Conservation (phyloP, 2,888 invertebrate genomes). For the Scaptomyza caliginosa region DNA sequence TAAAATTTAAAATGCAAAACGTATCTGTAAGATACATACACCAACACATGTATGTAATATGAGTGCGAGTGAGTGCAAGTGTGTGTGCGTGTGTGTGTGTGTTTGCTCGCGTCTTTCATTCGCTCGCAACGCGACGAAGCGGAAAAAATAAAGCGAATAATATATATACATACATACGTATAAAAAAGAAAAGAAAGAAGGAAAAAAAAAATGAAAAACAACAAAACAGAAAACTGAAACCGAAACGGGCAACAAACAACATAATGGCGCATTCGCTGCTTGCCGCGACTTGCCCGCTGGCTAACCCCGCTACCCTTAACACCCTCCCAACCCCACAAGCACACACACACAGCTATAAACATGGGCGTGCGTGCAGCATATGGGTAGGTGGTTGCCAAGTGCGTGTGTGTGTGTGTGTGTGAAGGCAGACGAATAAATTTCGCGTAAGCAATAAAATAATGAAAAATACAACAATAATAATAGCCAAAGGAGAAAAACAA, state of each 20-base stretch:
- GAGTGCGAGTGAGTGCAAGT: conserved; percentile 32
- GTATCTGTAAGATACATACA: conserved; percentile 59
- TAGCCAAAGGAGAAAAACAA: conserved; percentile 19
- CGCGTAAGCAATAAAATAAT: conserved; percentile 74
- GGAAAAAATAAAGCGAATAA: conserved; percentile 79
- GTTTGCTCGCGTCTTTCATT: conserved; percentile 68
- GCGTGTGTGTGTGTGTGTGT: conserved; percentile 15
- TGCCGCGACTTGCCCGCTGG: conserved; percentile 52
- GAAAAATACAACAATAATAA: conserved; percentile 17
- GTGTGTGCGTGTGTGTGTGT: conserved; percentile 5
- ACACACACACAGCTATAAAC: conserved; percentile 5
- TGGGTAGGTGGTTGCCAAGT: conserved; percentile 6
- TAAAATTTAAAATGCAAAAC: conserved; percentile 77
- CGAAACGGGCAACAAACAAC: conserved; percentile 64
- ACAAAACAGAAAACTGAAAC: conserved; percentile 61
- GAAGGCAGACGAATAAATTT: conserved; percentile 62
- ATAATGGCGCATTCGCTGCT: conserved; percentile 68
- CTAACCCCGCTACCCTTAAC: conserved; percentile 4
- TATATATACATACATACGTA: conserved; percentile 48
- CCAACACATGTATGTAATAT: conserved; percentile 21
- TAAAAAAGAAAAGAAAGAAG: conserved; percentile 21
- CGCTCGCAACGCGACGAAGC: conserved; percentile 77
- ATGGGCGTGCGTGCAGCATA: conserved; percentile 60
- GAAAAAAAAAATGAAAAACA: no score
- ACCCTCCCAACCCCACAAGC: not conserved